Evolutionary conservation across 2,888 invertebrate species (phyloP), one percentile per base, ranked within the genome.

Genomic region (Catocala fraxini): DNA sequence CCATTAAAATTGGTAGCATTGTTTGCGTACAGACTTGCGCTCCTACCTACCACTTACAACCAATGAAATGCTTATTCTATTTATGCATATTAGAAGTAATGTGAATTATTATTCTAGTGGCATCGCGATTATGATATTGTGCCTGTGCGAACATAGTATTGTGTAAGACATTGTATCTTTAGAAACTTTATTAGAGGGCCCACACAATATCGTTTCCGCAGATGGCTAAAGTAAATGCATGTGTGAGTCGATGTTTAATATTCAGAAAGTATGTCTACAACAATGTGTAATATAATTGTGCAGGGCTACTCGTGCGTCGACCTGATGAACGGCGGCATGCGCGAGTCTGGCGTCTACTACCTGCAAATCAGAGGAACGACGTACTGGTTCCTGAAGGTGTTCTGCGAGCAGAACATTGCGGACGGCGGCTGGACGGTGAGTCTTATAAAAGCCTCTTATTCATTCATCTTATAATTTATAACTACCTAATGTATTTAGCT

Each of bases 341-440:
- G 96, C 66, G 97, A 97, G 77, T 98, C 97, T 15, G 98, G 98
- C 33, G 97, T 98, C 0, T 98, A 97, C 89, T 98, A 98, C 85
- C 94, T 98, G 59, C 98, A 98, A 94, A 98, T 98, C 78, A 95
- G 98, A 64, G 98, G 98, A 45, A 98, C 98, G 5, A 98, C 98
- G 0, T 98, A 98, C 91, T 98, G 98, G 98, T 98, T 98, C 95
- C 95, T 98, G 70, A 98, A 98, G 88, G 98, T 98, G 13, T 98
- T 95, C 90, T 98, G 98, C 88, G 98, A 98, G 83, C 98, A 98
- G 88, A 97, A 97, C 84, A 94, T 97, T 11, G 96, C 97, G 42
- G 98, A 98, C 81, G 98, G 98, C 61, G 98, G 98, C 59, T 98
- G 98, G 98, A 98, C 98, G 91, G 98, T 98, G 95, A 96, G 96